Evolutionary conservation across 2,888 invertebrate species (phyloP).

Genomic region (Cybosia mesomella): DNA sequence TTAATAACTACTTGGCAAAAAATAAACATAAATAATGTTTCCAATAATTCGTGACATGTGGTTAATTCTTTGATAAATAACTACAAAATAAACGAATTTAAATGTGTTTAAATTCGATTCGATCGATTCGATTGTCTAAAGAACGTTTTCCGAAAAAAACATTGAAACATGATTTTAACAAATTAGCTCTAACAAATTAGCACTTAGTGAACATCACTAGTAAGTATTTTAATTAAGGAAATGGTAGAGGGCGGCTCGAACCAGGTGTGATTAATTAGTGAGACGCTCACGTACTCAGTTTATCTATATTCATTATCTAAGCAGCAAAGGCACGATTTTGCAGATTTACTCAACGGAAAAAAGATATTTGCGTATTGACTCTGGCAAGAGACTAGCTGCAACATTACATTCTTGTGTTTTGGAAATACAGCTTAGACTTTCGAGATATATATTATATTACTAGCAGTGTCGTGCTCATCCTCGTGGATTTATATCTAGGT

Average conservation of each 20-base stretch:
- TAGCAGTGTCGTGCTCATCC: too few relatives aligned
- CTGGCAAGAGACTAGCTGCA: conserved; percentile 30
- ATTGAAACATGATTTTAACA: conserved; percentile 36
- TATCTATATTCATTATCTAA: conserved; percentile 80
- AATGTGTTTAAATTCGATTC: too few relatives aligned
- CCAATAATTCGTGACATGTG: not conserved
- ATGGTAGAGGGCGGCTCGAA: conserved; percentile 50
- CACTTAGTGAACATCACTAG: conserved; percentile 27
- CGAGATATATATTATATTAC: not conserved
- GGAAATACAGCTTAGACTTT: conserved; percentile 9
- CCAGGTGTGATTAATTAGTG: conserved; percentile 75
- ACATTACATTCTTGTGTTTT: conserved; percentile 29
- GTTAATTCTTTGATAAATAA: not conserved
- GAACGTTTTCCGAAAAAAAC: not conserved
- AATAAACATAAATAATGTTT: not conserved
- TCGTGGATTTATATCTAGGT: too few relatives aligned
- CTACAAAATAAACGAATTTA: not conserved
- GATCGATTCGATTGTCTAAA: not conserved
- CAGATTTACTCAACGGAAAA: conserved; percentile 62
- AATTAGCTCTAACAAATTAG: conserved; percentile 53
- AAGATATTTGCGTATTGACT: conserved; percentile 61
- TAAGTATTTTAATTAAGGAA: conserved; percentile 73
- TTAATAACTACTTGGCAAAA: not conserved
- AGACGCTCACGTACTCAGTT: conserved; percentile 64
- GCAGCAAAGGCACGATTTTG: conserved; percentile 73